Evolutionary conservation across 2,888 invertebrate genomes (phyloP).

Genomic region (Oxytorus armatus): DNA sequence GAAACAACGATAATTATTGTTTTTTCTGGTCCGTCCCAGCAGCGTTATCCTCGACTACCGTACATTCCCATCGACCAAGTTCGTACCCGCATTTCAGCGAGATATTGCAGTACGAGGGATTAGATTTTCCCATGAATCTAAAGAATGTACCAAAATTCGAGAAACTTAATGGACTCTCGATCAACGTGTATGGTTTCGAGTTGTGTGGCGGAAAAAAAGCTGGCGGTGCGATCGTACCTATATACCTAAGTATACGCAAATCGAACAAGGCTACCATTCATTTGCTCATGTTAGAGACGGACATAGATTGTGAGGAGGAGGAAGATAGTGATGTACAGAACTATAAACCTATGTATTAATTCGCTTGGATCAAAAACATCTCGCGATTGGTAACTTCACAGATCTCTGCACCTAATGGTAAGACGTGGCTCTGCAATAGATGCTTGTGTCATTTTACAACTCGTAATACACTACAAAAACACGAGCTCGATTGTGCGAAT

Average conservation of each 20-base stretch:
- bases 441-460: too few relatives aligned
- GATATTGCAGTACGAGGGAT: background rate
- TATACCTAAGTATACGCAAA: background rate
- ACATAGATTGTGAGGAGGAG: too few relatives aligned
- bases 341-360: too few relatives aligned
- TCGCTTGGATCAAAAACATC: too few relatives aligned
- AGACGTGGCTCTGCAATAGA: conserved; percentile 34
- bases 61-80: background rate
- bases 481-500: conserved; percentile 15
- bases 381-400: too few relatives aligned
- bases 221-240: background rate
- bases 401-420: background rate
- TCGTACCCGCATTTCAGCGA: conserved; percentile 1
- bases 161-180: background rate
- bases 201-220: background rate
- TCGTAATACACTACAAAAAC: conserved; percentile 7
- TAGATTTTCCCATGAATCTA: conserved; percentile 12
- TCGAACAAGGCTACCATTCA: too few relatives aligned
- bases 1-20: background rate
- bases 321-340: too few relatives aligned
- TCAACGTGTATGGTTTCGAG: conserved; percentile 9
- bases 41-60: background rate
- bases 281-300: too few relatives aligned
- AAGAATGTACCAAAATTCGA: too few relatives aligned
- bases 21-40: conserved; percentile 11